phyloP scores from a whole-genome alignment of 1,140 invertebrate species.

The Drosophila nebulosa region DNA sequence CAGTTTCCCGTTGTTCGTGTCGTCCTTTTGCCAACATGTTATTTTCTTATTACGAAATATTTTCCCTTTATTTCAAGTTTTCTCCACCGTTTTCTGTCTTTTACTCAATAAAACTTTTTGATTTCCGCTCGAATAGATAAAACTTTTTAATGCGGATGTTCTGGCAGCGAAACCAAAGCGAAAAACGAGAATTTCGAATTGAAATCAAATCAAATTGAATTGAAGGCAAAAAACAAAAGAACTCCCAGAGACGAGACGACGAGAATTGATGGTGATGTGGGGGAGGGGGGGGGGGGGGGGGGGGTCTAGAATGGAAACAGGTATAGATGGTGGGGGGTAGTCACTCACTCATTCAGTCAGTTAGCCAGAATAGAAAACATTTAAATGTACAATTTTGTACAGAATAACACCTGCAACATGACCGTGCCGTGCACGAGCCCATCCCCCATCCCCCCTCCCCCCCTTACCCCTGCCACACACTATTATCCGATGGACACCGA shows the following conservation, averaged over 20 bases:
- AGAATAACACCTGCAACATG: slow-evolving; percentile 28
- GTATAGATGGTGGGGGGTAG: no score
- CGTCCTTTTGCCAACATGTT: slow-evolving; percentile 29
- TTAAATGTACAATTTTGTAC: slow-evolving; percentile 55
- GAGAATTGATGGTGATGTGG: background rate
- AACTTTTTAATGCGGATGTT: slow-evolving; percentile 74
- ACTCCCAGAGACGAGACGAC: background rate
- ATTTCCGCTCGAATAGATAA: slow-evolving; percentile 71
- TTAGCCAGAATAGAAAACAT: slow-evolving; percentile 38
- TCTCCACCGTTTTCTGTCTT: background rate
- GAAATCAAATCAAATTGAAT: slow-evolving; percentile 55
- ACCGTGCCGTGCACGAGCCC: no score
- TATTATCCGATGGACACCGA: background rate
- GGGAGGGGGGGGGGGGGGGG: background rate
- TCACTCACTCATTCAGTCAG: background rate
- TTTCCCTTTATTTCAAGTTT: slow-evolving; percentile 57
- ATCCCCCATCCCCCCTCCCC: no score
- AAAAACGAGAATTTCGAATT: slow-evolving; percentile 9
- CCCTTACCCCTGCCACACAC: no score
- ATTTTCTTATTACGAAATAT: slow-evolving; percentile 50
- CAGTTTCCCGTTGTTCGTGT: slow-evolving; percentile 27
- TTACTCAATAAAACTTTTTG: slow-evolving; percentile 75
- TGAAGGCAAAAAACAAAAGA: slow-evolving; percentile 39
- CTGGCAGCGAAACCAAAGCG: slow-evolving; percentile 35
- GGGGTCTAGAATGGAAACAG: no score